Evolutionary conservation across 2,888 invertebrate species (phyloP).

Genomic region (Cacoxenus indagator): DNA sequence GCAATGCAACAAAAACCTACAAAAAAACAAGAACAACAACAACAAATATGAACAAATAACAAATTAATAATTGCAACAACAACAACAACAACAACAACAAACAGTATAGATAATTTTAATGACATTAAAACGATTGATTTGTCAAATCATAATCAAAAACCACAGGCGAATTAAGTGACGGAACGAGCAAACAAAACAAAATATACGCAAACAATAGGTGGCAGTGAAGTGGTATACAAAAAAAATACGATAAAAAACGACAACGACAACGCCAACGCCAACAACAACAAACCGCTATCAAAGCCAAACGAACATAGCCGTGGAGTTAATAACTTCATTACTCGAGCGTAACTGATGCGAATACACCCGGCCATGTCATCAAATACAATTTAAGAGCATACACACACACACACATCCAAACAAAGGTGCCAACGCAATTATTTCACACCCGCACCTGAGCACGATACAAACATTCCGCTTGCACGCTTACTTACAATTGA

Average conservation of each 20-base stretch:
- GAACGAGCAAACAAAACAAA: neutral
- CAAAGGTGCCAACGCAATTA: too few species aligned
- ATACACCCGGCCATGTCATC: constrained; percentile 35
- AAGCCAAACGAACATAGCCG: constrained; percentile 10
- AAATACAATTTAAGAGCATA: constrained; percentile 20
- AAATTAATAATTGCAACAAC: constrained; percentile 32
- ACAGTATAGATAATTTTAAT: constrained; percentile 36
- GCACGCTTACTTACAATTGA: too few species aligned
- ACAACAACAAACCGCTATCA: constrained; percentile 9
- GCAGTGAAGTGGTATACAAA: neutral
- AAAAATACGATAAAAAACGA: neutral
- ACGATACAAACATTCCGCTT: too few species aligned
- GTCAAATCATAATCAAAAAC: constrained; percentile 49
- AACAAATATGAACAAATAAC: constrained; percentile 27
- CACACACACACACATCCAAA: constrained; percentile 11
- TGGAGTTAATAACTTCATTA: constrained; percentile 58
- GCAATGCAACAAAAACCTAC: constrained; percentile 42
- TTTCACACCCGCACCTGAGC: neutral
- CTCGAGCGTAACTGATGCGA: constrained; percentile 46
- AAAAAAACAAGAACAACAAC: constrained; percentile 28
- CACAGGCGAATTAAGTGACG: neutral
- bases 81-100: constrained; percentile 21
- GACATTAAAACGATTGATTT: constrained; percentile 60
- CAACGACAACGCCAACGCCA: neutral
- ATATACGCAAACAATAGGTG: neutral